A percentile compares a stretch with the other conserved stretches of the same genome.
Conservation (phyloP, 2,113 vertebrate genomes). For the Chloroceryle aenea region DNA sequence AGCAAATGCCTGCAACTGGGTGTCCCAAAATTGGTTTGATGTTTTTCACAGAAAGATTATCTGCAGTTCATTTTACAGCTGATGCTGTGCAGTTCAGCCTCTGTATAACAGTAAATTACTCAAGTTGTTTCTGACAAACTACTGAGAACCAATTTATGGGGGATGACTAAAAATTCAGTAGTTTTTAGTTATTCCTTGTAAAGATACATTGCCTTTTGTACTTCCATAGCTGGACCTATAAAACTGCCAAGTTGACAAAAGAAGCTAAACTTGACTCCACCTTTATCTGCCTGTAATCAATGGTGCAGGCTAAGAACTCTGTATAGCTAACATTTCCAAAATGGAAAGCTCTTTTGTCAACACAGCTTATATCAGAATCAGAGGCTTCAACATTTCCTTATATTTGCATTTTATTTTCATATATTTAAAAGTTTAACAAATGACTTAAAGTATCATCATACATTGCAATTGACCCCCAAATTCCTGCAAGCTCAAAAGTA, state of each 20-base stretch:
- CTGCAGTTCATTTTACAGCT: neutral
- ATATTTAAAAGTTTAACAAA: neutral
- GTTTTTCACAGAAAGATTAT: neutral
- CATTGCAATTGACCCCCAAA: neutral
- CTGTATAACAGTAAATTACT: neutral
- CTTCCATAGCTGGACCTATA: neutral
- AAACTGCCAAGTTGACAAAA: neutral
- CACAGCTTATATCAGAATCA: neutral
- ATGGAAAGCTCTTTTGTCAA: neutral
- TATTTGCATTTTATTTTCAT: constrained; percentile 41
- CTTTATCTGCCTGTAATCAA: neutral
- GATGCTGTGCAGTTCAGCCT: neutral
- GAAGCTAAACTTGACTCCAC: neutral
- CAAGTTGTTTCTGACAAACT: neutral
- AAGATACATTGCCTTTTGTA: neutral
- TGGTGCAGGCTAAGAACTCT: neutral
- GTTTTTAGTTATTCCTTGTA: neutral
- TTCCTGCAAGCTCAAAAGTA: neutral
- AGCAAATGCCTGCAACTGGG: neutral
- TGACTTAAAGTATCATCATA: neutral
- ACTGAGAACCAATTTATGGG: neutral
- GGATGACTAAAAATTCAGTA: neutral
- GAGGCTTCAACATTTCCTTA: neutral
- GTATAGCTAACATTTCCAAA: neutral
- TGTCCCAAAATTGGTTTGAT: neutral